phyloP scores from a whole-genome alignment of 2,888 invertebrate genomes.

The Linnaemya tessellans region DNA sequence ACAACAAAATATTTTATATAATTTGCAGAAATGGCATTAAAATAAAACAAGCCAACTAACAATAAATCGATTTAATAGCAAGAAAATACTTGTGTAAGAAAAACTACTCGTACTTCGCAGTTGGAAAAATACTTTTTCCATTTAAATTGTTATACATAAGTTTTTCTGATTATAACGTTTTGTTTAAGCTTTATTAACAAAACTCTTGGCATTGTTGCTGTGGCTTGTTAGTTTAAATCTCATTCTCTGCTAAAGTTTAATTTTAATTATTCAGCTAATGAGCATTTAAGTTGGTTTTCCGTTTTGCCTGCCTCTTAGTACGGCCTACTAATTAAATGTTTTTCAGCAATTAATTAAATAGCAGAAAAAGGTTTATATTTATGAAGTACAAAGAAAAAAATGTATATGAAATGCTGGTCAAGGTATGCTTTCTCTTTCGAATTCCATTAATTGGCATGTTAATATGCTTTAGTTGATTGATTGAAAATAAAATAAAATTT shows the following conservation, averaged over 20 bases:
- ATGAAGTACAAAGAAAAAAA: neutral
- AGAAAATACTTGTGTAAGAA: constrained; percentile 38
- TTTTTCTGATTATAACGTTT: constrained; percentile 10
- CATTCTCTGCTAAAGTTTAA: constrained; percentile 25
- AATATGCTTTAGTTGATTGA: neutral
- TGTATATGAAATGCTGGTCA: constrained; percentile 46
- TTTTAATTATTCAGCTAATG: constrained; percentile 58
- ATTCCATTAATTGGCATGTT: constrained; percentile 27
- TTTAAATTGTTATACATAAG: constrained; percentile 37
- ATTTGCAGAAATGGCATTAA: constrained; percentile 55
- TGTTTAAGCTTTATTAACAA: constrained; percentile 14
- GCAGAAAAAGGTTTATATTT: constrained; percentile 5
- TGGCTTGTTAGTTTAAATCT: neutral
- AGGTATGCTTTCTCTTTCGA: constrained; percentile 65
- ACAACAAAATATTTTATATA: constrained; percentile 52
- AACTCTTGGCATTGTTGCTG: constrained; percentile 5
- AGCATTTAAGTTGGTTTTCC: constrained; percentile 29
- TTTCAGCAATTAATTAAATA: constrained; percentile 59
- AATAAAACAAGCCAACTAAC: constrained; percentile 24
- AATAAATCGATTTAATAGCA: constrained; percentile 50
- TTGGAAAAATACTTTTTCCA: constrained; percentile 44
- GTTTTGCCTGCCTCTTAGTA: constrained; percentile 41
- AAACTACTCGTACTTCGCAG: too few species aligned
- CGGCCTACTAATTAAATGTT: constrained; percentile 63
- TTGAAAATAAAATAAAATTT: neutral